phyloP scores from a whole-genome alignment of 2,888 invertebrate species.

The Drosophila ustulata region DNA sequence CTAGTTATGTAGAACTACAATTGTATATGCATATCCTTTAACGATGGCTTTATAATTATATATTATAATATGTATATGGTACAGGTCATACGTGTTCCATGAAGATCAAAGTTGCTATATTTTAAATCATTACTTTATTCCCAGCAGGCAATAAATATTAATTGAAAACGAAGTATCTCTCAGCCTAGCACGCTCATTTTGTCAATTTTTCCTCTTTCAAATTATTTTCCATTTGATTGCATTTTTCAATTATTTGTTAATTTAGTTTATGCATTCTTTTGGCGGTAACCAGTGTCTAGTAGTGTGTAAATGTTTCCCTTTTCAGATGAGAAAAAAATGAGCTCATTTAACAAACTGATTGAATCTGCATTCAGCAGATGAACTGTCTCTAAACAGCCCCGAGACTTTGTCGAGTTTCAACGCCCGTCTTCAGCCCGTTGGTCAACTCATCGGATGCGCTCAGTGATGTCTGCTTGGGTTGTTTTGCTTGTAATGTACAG shows the following conservation, averaged over 20 bases:
- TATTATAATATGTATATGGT: too few species aligned
- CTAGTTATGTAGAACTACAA: too few species aligned
- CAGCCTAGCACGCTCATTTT: neutral
- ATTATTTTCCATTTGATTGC: slow-evolving; percentile 2
- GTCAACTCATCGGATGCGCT: slow-evolving; percentile 7
- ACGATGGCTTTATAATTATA: too few species aligned
- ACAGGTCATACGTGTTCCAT: too few species aligned
- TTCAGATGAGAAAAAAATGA: neutral
- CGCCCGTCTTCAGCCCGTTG: slow-evolving; percentile 13
- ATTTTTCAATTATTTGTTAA: neutral
- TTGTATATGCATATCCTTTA: too few species aligned
- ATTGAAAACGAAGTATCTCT: neutral
- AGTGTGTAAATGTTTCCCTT: slow-evolving; percentile 1
- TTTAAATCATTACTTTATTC: too few species aligned
- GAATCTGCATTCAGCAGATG: slow-evolving; percentile 12
- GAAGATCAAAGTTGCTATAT: too few species aligned
- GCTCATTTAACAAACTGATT: slow-evolving; percentile 3
- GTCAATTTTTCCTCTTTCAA: neutral
- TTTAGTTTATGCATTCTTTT: slow-evolving; percentile 1
- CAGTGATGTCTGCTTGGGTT: neutral
- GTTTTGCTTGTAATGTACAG: slow-evolving; percentile 2
- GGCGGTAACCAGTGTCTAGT: neutral
- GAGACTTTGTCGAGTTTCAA: neutral
- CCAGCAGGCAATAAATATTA: neutral
- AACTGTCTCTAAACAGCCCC: slow-evolving; percentile 8